Evolutionary conservation across 1,140 invertebrate genomes (phyloP), one percentile per base, ranked within the genome.

Genomic region (Zaprionus inermis): DNA sequence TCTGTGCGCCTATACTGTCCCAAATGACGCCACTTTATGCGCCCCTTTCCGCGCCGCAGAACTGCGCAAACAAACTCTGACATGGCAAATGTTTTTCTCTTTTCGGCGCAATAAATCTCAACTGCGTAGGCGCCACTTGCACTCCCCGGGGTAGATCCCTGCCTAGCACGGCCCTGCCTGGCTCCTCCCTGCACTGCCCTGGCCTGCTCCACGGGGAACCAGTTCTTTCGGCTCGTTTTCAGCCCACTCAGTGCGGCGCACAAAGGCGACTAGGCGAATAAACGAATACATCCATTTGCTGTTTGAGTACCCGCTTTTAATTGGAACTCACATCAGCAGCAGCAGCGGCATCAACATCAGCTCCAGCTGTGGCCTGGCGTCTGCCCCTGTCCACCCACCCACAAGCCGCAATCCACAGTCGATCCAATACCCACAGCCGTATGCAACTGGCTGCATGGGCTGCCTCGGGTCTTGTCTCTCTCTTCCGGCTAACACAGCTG

Each of bases 21-120:
- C 34, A 59, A 72, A 60, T 60, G 56, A 60, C 66, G 41, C 52
- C 46, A 67, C 63, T 51, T 34, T 61, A 28, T 24, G 59, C 28
- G 28, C 59, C 36, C 18, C 63, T 20, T 51, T 20, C 24, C 18
- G 49, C 57, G 30, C 51, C 20, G 41, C 41, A 30, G 38, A 44
- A 16, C 38, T 44, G 36, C 49, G 64, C 72, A 64, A 63, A 75
- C 72, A 74, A 63, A 70, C 52, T 56, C 38, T 56, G 38, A 71
- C 67, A 75, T 22, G 56, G 36, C 36, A 56, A 73, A 68, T 67
- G 28, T 44, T 66, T 32, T 65, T 44, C 28, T 46, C 20, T 16
- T 58, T 67, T 63, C 51, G 36, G 55, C 68, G 55, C 61, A 59
- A 75, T 75, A 75, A 75, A 76, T 76, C 60, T 65, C 55, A 22